Base-by-base conservation (phyloP, 2,113 vertebrate genomes). In the Plecotus auritus region DNA sequence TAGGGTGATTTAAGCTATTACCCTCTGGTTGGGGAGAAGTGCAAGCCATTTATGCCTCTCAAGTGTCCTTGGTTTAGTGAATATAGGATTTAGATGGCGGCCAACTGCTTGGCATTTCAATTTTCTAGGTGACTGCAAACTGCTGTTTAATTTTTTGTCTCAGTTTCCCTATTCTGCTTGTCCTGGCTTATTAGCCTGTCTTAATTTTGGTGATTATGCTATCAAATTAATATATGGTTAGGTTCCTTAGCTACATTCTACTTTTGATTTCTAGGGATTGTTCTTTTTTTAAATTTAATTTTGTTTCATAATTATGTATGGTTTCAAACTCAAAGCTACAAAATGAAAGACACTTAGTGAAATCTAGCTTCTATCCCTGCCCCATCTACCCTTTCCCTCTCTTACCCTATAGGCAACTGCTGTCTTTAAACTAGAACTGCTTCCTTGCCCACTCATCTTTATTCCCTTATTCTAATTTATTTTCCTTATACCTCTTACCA, bases 241-340 rank as follows among this genome's bases (percentile, higher is more conserved):
- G 49, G 9, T 49, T 92, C 23, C 45, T 80, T 89, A 69, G 42
- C 51, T 85, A 89, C 16, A 10, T 92, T 91, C 61, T 90, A 83
- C 80, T 89, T 92, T 93, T 88, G 14, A 76, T 73, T 96, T 90
- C 51, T 87, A 84, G 64, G 28, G 26, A 30, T 77, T 45, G 11
- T 85, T 66, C 28, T 88, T 73, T 93, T 83, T 32, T 86, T 88
- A 45, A 45, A 49, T 81, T 88, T 92, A 40, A 37, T 90, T 81
- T 91, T 77, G 7, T 89, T 93, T 97, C 73, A 37, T 56, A 45
- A 66, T 91, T 88, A 76, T 56, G 7, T 51, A 23, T 81, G 26
- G 9, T 78, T 88, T 26, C 66, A 93, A 84, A 85, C 47, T 91
- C 42, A 92, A n/a, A 89, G 74, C 12, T 88, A 64, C 32, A 61